Evolutionary conservation across 2,888 invertebrate genomes (phyloP).

Genomic region (Cosmopolites sordidus): DNA sequence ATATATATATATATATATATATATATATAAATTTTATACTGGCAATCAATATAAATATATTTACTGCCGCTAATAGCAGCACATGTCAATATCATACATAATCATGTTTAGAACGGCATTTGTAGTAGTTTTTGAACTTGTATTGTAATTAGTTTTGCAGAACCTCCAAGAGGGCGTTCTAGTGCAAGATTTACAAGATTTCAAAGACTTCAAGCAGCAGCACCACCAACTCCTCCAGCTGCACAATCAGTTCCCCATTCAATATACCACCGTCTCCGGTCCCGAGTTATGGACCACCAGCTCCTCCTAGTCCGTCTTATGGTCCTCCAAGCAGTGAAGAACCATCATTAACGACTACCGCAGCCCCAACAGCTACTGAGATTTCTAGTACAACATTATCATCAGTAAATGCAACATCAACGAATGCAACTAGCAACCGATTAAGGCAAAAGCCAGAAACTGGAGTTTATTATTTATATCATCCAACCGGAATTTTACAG

Average conservation of each 20-base stretch:
- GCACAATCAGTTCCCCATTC: slow-evolving; percentile 6
- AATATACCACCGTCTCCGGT: slow-evolving; percentile 15
- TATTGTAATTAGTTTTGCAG: slow-evolving; percentile 3
- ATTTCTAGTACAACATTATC: slow-evolving; percentile 5
- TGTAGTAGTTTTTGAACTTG: slow-evolving; percentile 4
- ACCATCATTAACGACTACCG: slow-evolving; percentile 2
- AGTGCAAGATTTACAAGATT: slow-evolving; percentile 9
- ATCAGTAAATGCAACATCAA: neutral
- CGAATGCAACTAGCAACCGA: neutral
- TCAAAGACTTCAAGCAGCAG: slow-evolving; percentile 13
- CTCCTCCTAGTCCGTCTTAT: slow-evolving; percentile 17
- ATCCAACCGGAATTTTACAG: slow-evolving; percentile 61
- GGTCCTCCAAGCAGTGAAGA: slow-evolving; percentile 11
- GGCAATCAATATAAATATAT: neutral
- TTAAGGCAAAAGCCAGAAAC: slow-evolving; percentile 34
- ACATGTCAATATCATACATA: neutral
- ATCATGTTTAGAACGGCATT: neutral
- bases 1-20: too few species aligned
- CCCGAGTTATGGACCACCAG: slow-evolving; percentile 15
- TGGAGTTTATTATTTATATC: slow-evolving; percentile 62
- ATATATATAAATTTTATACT: too few species aligned
- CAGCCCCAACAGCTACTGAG: neutral
- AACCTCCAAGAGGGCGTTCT: slow-evolving; percentile 13
- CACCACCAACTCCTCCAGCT: slow-evolving; percentile 1
- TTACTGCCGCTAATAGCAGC: neutral